These are phyloP conservation scores for Promerops cafer DNA, from an alignment of 2,113 vertebrate genomes.

Conservation along the genomic window DNA sequence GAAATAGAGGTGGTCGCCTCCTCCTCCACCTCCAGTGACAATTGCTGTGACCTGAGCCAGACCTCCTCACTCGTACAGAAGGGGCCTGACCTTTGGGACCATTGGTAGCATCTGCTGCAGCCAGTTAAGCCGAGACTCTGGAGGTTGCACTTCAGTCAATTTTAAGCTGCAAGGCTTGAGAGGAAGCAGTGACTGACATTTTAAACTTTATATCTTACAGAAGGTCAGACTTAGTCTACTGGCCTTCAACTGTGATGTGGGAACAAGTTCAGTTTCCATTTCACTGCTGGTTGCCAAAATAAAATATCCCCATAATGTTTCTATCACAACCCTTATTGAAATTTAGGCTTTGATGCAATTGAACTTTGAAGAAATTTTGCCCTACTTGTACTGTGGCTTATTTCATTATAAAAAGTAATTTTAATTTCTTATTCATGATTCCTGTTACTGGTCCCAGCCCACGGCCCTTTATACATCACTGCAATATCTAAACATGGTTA, in stretches of 20 bases:
- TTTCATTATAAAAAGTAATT: neutral
- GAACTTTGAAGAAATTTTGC: neutral
- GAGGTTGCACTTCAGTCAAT: neutral
- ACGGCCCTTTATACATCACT: neutral
- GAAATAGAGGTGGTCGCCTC: accelerated
- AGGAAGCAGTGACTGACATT: accelerated
- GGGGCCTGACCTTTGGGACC: neutral
- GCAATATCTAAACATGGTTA: neutral
- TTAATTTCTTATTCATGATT: neutral
- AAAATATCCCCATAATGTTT: neutral
- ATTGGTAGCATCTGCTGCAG: neutral
- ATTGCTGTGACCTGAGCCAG: neutral
- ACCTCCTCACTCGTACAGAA: accelerated
- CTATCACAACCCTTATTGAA: neutral
- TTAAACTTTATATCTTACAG: neutral
- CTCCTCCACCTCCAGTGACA: neutral
- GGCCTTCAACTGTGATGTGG: accelerated
- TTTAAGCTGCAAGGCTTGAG: neutral
- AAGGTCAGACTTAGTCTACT: neutral
- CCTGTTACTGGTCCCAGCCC: neutral
- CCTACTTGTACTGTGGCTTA: neutral
- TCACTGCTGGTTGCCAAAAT: neutral
- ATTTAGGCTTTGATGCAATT: neutral
- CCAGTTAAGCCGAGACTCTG: neutral
- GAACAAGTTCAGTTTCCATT: neutral